Base-by-base conservation (phyloP, 92 coral and sea anemone genomes). In the Umimayanthus chanpuru region DNA sequence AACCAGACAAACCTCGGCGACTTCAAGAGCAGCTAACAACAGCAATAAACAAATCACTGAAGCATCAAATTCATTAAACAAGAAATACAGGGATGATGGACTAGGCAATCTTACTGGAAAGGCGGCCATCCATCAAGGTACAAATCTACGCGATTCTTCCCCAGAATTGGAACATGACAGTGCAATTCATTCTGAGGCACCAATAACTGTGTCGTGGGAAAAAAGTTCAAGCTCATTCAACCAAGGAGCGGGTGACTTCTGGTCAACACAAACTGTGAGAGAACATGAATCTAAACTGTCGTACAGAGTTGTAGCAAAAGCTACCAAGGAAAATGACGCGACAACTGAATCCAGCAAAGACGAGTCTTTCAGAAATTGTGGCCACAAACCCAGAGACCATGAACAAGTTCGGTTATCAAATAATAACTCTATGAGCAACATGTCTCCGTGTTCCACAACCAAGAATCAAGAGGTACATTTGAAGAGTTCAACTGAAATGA, bases 201-300 rank as follows among this genome's bases (percentile, higher is more conserved):
- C 25, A 76, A 76, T 1, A 5, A 41, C 32, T 41, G n/a, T 41
- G 80, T n/a, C 58, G 9, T 18, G 2, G 56, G 56, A 40, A 41
- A 7, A 43, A 43, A 29, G 14, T 43, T 18, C 80, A 23, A 2
- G 16, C 25, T 43, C 20, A 4, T 23, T 25, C 12, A 76, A 5
- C 47, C 47, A 11, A 25, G 55, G 80, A 6, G 8, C 80, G 47
- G 49, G 43, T 14, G 23, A 15, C 43, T 41, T 20, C 18, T 76
- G 80, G 80, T 76, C 80, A 39, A 76, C 80, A 41, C 36, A 21
- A 21, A 47, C 43, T 43, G 56, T 40, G n/a, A 23, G 80, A 76
- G 80, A 76, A 23, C 80, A 40, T 21, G 80, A 40, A 21, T 41
- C 28, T 15, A 76, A 76, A 16, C 80, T 76, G 16, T 23, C 80